Evolutionary conservation across 2,797 vertebrate genomes (phyloP).

Genomic region (Craterocephalus amniculus): DNA sequence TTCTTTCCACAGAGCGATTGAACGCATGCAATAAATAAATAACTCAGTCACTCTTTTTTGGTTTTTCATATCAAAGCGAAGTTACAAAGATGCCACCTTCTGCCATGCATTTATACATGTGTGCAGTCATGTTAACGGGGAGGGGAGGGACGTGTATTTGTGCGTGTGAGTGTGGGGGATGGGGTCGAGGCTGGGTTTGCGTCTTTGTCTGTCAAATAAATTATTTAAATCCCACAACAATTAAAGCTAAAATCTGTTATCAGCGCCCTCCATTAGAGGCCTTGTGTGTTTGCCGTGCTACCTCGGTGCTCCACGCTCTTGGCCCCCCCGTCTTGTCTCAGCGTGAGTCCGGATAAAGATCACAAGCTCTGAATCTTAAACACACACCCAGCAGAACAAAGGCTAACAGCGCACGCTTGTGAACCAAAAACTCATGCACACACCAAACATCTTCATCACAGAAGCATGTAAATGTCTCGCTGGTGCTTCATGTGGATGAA

Average conservation of each 20-base stretch:
- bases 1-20: constrained; percentile 14
- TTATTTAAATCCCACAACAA: constrained; percentile 85
- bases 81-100: constrained; percentile 3
- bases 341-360: constrained; percentile 64
- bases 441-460: constrained; percentile 43
- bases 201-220: constrained; percentile 79
- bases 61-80: constrained; percentile 14
- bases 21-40: constrained; percentile 8
- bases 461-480: constrained; percentile 26
- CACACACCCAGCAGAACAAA: constrained; percentile 74
- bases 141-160: neutral
- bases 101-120: constrained; percentile 15
- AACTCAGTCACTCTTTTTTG: neutral
- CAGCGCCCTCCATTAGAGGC: constrained; percentile 66
- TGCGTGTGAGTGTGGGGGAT: constrained; percentile 44
- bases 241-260: constrained; percentile 82
- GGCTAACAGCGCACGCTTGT: constrained; percentile 29
- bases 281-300: constrained; percentile 42
- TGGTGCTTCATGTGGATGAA: constrained; percentile 1
- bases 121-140: constrained; percentile 28
- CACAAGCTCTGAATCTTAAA: constrained; percentile 72
- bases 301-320: constrained; percentile 29
- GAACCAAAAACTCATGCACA: constrained; percentile 27
- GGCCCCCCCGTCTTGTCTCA: constrained; percentile 41
- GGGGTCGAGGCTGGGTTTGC: constrained; percentile 55